A percentile compares a stretch with the other conserved stretches of the same genome.
Conservation (phyloP, 2,888 invertebrate species). For the Lasiommata megera region DNA sequence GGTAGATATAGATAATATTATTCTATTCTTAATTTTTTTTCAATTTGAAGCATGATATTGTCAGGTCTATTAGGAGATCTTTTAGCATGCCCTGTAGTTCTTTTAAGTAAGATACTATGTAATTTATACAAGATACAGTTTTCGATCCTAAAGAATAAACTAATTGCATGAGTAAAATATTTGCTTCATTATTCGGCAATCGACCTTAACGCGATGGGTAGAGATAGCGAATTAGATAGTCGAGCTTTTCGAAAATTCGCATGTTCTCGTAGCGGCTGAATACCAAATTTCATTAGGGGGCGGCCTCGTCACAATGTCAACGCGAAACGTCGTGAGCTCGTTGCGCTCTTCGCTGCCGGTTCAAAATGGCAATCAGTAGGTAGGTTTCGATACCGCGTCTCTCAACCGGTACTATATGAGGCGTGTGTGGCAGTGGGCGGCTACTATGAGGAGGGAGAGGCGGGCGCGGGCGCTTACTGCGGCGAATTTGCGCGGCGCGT, state of each 20-base stretch:
- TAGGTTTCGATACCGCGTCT: constrained; percentile 48
- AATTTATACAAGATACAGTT: constrained; percentile 23
- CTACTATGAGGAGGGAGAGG: constrained; percentile 73
- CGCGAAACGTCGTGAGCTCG: constrained; percentile 17
- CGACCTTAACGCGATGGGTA: constrained; percentile 34
- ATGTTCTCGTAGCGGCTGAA: constrained; percentile 29
- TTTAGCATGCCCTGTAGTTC: constrained; percentile 70
- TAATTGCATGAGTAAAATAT: constrained; percentile 64
- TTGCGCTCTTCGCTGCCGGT: constrained; percentile 9
- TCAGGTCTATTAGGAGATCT: constrained; percentile 40
- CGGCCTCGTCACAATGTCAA: constrained; percentile 18
- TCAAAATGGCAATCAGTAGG: constrained; percentile 44
- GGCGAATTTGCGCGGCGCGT: constrained; percentile 67
- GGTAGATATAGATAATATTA: constrained; percentile 52
- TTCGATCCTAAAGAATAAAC: constrained; percentile 37
- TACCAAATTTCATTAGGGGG: constrained; percentile 27
- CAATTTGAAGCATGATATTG: constrained; percentile 62
- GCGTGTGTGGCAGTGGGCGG: constrained; percentile 78
- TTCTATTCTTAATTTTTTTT: constrained; percentile 43
- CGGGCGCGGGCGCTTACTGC: constrained; percentile 57
- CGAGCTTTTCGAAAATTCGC: constrained; percentile 26
- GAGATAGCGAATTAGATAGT: constrained; percentile 32
- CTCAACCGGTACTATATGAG: constrained; percentile 49
- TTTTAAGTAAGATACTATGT: constrained; percentile 11
- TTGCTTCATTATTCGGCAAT: constrained; percentile 53